phyloP scores from a whole-genome alignment of 2,888 invertebrate genomes.

The Chrysotoxum bicinctum region DNA sequence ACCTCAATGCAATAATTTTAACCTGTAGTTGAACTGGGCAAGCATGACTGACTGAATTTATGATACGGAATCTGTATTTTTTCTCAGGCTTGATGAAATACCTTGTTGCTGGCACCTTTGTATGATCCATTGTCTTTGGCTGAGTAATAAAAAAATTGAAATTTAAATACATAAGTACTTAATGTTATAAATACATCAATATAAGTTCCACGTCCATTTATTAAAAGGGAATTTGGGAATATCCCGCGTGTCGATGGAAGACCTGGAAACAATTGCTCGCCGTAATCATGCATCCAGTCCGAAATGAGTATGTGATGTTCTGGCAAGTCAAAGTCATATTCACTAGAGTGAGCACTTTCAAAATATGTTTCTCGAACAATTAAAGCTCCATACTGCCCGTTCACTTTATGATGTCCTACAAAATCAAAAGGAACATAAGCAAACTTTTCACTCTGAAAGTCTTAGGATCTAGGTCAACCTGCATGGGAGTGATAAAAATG shows the following conservation, averaged over 20 bases:
- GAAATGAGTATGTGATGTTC: slow-evolving; percentile 88
- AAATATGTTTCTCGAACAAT: slow-evolving; percentile 86
- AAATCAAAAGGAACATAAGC: background rate
- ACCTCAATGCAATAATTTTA: background rate
- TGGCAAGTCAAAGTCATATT: slow-evolving; percentile 88
- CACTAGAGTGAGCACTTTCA: slow-evolving; percentile 83
- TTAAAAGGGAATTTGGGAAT: slow-evolving; percentile 76
- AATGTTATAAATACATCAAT: slow-evolving; percentile 60
- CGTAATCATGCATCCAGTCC: slow-evolving; percentile 90
- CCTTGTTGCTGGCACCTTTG: slow-evolving; percentile 74
- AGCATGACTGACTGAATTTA: slow-evolving; percentile 78
- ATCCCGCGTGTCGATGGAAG: slow-evolving; percentile 73
- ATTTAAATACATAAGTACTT: background rate
- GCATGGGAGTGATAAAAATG: slow-evolving; percentile 89
- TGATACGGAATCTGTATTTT: slow-evolving; percentile 79
- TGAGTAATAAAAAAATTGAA: background rate
- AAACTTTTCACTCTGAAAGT: background rate
- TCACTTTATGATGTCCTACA: slow-evolving; percentile 88
- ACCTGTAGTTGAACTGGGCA: slow-evolving; percentile 79
- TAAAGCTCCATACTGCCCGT: slow-evolving; percentile 90
- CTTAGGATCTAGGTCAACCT: slow-evolving; percentile 80
- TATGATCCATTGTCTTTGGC: slow-evolving; percentile 49
- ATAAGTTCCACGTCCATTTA: slow-evolving; percentile 78
- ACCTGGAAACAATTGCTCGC: slow-evolving; percentile 77
- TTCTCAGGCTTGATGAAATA: slow-evolving; percentile 76